Conservation (phyloP, 2,113 vertebrate genomes). For the Grus americana region DNA sequence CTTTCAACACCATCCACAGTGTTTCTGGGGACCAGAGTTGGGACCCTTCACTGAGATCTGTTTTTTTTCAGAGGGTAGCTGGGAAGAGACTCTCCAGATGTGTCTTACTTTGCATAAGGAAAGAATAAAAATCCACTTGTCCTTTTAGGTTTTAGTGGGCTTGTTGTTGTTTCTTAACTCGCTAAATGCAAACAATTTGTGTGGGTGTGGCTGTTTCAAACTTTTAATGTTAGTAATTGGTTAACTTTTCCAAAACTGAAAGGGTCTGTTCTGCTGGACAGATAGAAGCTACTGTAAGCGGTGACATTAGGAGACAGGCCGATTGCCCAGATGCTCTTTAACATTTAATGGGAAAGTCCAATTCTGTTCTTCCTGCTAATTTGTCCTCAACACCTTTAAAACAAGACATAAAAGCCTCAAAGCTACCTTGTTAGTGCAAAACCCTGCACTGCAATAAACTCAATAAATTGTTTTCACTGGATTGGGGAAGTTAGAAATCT, state of each 20-base stretch:
- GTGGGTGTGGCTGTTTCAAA: neutral
- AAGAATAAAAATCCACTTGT: neutral
- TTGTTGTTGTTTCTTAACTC: neutral
- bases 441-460: neutral
- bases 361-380: neutral
- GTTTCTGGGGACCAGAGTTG: neutral
- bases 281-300: neutral
- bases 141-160: neutral
- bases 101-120: neutral
- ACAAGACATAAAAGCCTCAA: neutral
- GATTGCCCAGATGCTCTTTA: neutral
- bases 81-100: neutral
- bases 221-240: neutral
- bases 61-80: neutral
- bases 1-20: neutral
- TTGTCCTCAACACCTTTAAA: neutral
- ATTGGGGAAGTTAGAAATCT: neutral
- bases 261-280: neutral
- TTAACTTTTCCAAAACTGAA: neutral
- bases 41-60: neutral
- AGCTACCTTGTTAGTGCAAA: neutral
- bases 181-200: neutral
- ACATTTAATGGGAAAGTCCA: neutral
- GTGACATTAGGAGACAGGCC: neutral
- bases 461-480: neutral